Base-by-base conservation (phyloP, 2,888 invertebrate species). In the Hirtodrosophila alboralis region DNA sequence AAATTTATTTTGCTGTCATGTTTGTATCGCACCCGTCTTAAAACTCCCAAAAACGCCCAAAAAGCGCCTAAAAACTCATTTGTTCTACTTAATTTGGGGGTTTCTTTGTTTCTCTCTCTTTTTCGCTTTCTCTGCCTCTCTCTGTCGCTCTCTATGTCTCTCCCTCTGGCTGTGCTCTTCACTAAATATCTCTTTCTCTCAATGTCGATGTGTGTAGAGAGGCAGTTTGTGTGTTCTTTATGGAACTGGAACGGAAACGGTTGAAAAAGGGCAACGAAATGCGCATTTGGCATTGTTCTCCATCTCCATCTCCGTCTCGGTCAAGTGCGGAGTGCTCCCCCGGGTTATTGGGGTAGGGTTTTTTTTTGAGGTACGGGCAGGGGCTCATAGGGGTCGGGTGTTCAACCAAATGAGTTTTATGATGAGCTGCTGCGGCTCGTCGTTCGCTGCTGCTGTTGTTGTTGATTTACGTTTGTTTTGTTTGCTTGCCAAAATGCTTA, bases 391-490 rank as follows among this genome's bases (percentile, higher is more conserved):
- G 28, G 26, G 45, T 44, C 44, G 40, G 38, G 51, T 58, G 49
- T 54, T 64, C 57, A 75, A 63, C 84, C 67, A 79, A 78, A 78
- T 78, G 86, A 85, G 78, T 78, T 78, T 85, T 78, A 78, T 78
- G 86, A 78, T 78, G 78, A 85, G 78, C 84, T 78, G 63, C 79
- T 78, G 78, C 77, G 72, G 76, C 70, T 65, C 59, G 60, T 45
- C 59, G 53, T 45, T 52, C 27, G 31, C 31, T 47, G 26, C 28
- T 58, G 38, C 23, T 49, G 67, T 53, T 78, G 75, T 57, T 85
- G 75, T 73, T 85, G 78, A 79, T 85, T 78, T 79, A 85, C 84
- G 86, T 85, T 83, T 67, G 78, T 85, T 85, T 75, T 85, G 75
- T 71, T 83, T 67, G 75, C 67, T 75, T 59, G 67, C 54, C 53